Base-by-base conservation (phyloP, 1,140 invertebrate species). In the Drosophila varians region DNA sequence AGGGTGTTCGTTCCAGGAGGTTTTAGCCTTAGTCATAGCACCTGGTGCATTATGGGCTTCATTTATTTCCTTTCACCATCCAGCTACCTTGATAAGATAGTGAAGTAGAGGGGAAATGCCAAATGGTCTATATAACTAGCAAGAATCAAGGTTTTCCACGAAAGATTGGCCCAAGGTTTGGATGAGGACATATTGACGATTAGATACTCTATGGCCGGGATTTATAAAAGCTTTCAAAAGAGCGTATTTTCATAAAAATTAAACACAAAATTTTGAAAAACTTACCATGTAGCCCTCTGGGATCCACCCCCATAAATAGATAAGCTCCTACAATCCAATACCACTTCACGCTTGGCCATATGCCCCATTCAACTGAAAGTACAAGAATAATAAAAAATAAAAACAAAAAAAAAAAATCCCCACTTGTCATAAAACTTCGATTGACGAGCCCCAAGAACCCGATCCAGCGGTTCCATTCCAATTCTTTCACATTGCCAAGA, bases 381-480 rank as follows among this genome's bases (percentile, higher is more conserved):
- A 34, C 36, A 42, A 42, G 4, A 38, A 38, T 12, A 38, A 38
- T 14, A 38, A 34, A 16, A 38, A 38, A 38, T 14, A 38, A 14
- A 38, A 38, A 16, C 16, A 38, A 38, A 14, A 49, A 12, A 62
- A 58, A 53, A 66, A 77, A 56, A 53, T 45, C 60, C 36, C 62
- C 52, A 19, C 45, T 61, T 71, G 61, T 65, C 55, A 60, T 66
- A 53, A 45, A 57, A 53, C 28, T 48, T 53, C 28, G 51, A 64
- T 65, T 28, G 52, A 16, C 38, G 31, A 31, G 23, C 28, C 34
- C 46, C 49, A 47, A 68, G 31, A 55, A 70, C 38, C 38, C 58
- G 53, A 57, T 51, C 42, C 6, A 21, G 31, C 31, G 43, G 6
- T 54, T 55, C 23, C 38, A 64, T 54, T 71, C 9, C 25, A 62